Conservation (phyloP, 2,113 vertebrate species). For the Paradoxurus hermaphroditus region DNA sequence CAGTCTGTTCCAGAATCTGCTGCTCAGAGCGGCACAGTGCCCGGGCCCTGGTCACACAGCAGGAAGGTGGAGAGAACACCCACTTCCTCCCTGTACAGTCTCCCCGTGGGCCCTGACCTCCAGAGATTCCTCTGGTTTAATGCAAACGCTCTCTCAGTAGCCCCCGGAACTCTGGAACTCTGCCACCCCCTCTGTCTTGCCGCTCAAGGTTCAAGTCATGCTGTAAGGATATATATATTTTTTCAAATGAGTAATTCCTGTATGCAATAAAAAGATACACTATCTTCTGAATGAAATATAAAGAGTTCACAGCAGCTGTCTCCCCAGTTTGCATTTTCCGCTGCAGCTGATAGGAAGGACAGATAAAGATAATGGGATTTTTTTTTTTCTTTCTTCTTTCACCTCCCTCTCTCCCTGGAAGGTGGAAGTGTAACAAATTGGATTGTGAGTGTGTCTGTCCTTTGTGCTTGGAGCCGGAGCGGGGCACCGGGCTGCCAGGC, state of each 20-base stretch:
- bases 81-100: fast-evolving
- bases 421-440: constrained; percentile 85
- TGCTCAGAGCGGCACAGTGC: neutral
- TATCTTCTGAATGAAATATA: constrained; percentile 86
- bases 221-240: constrained; percentile 68
- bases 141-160: constrained; percentile 52
- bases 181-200: constrained; percentile 37
- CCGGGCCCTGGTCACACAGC: fast-evolving
- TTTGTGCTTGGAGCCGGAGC: constrained; percentile 82
- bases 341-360: constrained; percentile 82
- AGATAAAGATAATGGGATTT: constrained; percentile 94
- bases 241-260: constrained; percentile 83
- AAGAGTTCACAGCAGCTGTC: constrained; percentile 85
- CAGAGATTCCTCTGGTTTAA: constrained; percentile 25
- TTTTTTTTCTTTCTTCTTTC: constrained; percentile 74
- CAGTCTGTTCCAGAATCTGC: neutral
- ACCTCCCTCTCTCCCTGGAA: constrained; percentile 77
- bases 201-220: constrained; percentile 36
- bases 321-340: constrained; percentile 85
- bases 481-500: constrained; percentile 52
- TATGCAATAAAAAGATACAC: constrained; percentile 84
- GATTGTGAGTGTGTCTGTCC: constrained; percentile 82
- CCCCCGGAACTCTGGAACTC: constrained; percentile 65
- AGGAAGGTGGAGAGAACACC: neutral
- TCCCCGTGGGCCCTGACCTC: neutral